Base-by-base conservation (phyloP, 2,113 vertebrate species). In the Paradisaea rubra region DNA sequence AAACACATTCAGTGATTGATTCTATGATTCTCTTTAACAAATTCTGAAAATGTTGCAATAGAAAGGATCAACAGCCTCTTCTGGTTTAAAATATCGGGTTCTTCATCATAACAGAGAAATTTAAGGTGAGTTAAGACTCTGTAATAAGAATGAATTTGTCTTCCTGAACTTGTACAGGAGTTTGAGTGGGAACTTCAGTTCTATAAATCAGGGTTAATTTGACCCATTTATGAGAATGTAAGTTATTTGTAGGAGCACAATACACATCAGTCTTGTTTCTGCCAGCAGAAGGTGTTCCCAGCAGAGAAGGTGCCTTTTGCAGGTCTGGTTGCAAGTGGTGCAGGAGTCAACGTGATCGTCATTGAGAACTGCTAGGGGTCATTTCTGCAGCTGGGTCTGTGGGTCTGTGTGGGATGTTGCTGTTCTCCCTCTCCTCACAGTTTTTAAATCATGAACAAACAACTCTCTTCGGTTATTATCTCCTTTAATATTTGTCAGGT, bases 151-250 rank as follows among this genome's bases (percentile, higher is more conserved):
- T 24, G 12, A 66, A 74, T 81, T 81, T 73, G 5, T 79, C 21
- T 63, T 66, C 37, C n/a, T 83, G 47, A 56, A 79, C 65, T 63
- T 79, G 24, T 47, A 56, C 59, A 66, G 54, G 66, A 70, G n/a
- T 74, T 82, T 53, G n/a, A 49, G 47, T 41, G 69, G 47, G 52
- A 74, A 37, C 39, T 91, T 57, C 24, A 27, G n/a, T 78, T 86
- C 37, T 50, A 56, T 88, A 79, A 88, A 57, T 86, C 35, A n/a
- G 31, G 37, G 76, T 80, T 88, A 82, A 71, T 88, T 82, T 88
- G 66, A 74, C 76, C 45, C n/a, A 24, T 82, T 88, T 79, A 33
- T 59, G 63, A 76, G 66, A 16, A 88, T 70, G 30, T 21, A 63
- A 60, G 41, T 61, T 88, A 52, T 85, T 61, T 85, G 54, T 56